A percentile compares a stretch with the other conserved stretches of the same genome.
Evolutionary conservation across 2,888 invertebrate species (phyloP).

Genomic region (Pegoplata infirma): DNA sequence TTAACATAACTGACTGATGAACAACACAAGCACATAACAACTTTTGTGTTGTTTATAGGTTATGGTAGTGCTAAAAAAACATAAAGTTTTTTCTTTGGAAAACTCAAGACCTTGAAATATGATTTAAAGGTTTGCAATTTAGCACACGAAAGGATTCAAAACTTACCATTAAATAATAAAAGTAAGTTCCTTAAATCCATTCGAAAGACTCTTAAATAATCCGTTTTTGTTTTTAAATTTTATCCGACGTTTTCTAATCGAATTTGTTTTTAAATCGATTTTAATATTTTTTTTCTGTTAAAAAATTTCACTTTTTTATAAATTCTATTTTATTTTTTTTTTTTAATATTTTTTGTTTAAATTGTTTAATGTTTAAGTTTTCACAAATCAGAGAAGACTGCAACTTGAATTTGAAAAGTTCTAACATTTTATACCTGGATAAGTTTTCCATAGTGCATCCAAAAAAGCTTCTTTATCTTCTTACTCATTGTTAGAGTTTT

Average conservation of each 20-base stretch:
- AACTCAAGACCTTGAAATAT: slow-evolving; percentile 40
- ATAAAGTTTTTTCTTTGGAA: slow-evolving; percentile 8
- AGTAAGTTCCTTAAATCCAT: slow-evolving; percentile 47
- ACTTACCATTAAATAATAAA: slow-evolving; percentile 54
- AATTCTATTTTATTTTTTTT: background rate
- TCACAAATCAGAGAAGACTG: slow-evolving; percentile 51
- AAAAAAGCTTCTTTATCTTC: slow-evolving; percentile 55
- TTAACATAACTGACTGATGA: slow-evolving; percentile 32
- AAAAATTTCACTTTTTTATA: slow-evolving; percentile 34
- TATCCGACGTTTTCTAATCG: no score
- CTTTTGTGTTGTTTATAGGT: slow-evolving; percentile 21
- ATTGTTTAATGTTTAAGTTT: slow-evolving; percentile 16
- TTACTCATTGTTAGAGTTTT: slow-evolving; percentile 32
- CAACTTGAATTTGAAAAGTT: slow-evolving; percentile 44
- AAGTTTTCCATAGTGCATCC: slow-evolving; percentile 41
- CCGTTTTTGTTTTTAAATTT: no score
- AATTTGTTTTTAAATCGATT: background rate
- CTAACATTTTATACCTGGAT: slow-evolving; percentile 61
- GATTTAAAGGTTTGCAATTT: slow-evolving; percentile 24
- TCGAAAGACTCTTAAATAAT: slow-evolving; percentile 5
- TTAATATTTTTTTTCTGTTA: background rate
- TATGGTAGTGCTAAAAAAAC: background rate
- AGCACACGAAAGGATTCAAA: slow-evolving; percentile 11
- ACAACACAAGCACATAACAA: background rate
- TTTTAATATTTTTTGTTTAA: background rate